Evolutionary conservation across 1,140 invertebrate species (phyloP), one percentile per base, ranked within the genome.

Genomic region (Psix sp.): DNA sequence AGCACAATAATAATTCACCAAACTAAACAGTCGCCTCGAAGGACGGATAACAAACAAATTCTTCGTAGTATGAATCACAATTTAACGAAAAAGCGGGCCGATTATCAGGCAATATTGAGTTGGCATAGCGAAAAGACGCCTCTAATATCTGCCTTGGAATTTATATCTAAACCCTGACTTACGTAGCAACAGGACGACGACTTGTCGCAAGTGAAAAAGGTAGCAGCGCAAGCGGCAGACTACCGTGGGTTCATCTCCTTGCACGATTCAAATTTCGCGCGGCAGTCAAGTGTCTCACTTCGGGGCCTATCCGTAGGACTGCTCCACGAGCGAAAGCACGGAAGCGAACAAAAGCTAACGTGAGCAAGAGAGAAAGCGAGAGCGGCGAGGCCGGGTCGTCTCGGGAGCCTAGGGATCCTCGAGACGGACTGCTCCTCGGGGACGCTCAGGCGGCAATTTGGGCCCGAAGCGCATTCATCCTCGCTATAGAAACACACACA

Each of bases 201-300:
- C 7, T 29, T 7, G n/a, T n/a, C 26, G 26, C 7, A 29, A 29
- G 7, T 29, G 7, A 29, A 29, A 29, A 29, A 29, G 4, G 26
- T 29, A n/a, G 21, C 21, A 29, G n/a, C n/a, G 26, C 1, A 29
- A 29, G 7, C 26, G n/a, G 26, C 26, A 29, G 7, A 29, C 26
- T 29, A n/a, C 26, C n/a, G 26, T n/a, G n/a, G n/a, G n/a, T n/a
- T n/a, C 56, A 49, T 33, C 9, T 29, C 49, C 38, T 40, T 11
- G 29, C 20, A 14, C 21, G 35, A 51, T 63, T 52, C 46, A 20
- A 59, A 59, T 63, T 62, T 63, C 46, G 59, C 59, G 59, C 48
- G 57, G 13, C 26, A 31, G 45, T 4, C n/a, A n/a, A n/a, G n/a
- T 29, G 26, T 43, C 10, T 51, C 38, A 29, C 38, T 17, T 42